Percentiles rank a stretch among this genome's conserved stretches.
These are phyloP conservation scores for Gonioctena quinquepunctata DNA, from an alignment of 1,140 invertebrate genomes.

Conservation along the genomic window DNA sequence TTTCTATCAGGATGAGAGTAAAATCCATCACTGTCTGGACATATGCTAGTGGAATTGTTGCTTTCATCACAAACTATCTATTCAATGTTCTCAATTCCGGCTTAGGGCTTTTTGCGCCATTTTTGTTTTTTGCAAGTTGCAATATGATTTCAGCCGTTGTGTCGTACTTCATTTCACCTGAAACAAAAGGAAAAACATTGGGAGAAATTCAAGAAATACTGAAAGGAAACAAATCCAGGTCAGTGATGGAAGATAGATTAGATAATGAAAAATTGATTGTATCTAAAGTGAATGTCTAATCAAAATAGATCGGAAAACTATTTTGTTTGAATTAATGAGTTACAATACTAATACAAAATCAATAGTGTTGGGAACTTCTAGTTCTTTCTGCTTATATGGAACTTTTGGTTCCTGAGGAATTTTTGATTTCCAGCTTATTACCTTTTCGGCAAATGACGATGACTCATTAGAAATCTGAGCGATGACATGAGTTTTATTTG, in stretches of 20 bases:
- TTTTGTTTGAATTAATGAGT: too few relatives aligned
- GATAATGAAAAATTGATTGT: slow-evolving; percentile 24
- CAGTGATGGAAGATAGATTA: not conserved
- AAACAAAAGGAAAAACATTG: slow-evolving; percentile 84
- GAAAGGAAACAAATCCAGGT: slow-evolving; percentile 54
- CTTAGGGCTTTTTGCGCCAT: slow-evolving; percentile 71
- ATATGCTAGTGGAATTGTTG: too few relatives aligned
- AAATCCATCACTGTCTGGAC: too few relatives aligned
- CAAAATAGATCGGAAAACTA: too few relatives aligned
- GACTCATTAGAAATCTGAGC: too few relatives aligned
- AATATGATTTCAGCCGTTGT: slow-evolving; percentile 75
- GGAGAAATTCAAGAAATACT: slow-evolving; percentile 64
- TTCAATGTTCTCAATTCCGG: slow-evolving; percentile 50
- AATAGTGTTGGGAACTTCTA: too few relatives aligned
- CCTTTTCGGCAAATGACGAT: too few relatives aligned
- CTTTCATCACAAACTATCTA: slow-evolving; percentile 43
- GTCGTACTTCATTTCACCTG: slow-evolving; percentile 79
- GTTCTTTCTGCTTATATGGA: too few relatives aligned
- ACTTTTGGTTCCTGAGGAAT: too few relatives aligned
- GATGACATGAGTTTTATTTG: too few relatives aligned
- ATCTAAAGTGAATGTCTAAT: not conserved
- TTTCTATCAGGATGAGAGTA: slow-evolving; percentile 43
- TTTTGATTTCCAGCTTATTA: too few relatives aligned
- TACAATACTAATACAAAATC: too few relatives aligned
- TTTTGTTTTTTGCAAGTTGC: slow-evolving; percentile 78